Evolutionary conservation across 2,113 vertebrate genomes (phyloP), one percentile per base, ranked within the genome.

Genomic region (chimpanzee (Pan troglodytes)): DNA sequence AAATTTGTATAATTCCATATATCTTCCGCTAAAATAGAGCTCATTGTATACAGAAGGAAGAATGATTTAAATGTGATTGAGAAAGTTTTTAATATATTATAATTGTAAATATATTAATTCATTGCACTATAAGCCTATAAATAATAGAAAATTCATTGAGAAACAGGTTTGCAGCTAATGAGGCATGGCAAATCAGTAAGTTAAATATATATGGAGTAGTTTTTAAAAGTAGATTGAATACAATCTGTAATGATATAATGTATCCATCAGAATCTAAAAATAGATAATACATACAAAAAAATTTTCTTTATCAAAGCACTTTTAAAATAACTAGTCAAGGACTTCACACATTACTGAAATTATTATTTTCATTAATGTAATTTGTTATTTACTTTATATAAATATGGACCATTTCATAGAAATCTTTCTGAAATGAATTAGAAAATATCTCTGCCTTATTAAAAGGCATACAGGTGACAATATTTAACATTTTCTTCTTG

Each of bases 341-440:
- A 93, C 12, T 93, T 93, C 1, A 67, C 4, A 75, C 52, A 83
- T 6, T 75, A 72, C 11, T 85, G 38, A 61, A 43, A 57, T 79
- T 12, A 87, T 32, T 70, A 25, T 30, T 82, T 91, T 25, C 27
- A 80, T 45, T 61, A 72, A 48, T 30, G 25, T 27, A 61, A 83
- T 70, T 64, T 82, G 11, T 67, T 50, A 89, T 20, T 72, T 38
- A 92, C 18, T 68, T 57, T 61, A n/a, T 32, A 55, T 64, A 52
- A 83, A 78, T 89, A n/a, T 22, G 55, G 18, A 25, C 12, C 7
- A 82, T 6, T 67, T 12, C 75, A 12, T 35, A 95, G 57, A 88
- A 87, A 84, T 80, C 17, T 89, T 94, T 95, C 45, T 64, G 30
- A 92, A 82, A 75, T 86, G 11, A 23, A 94, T 50, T 57, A 32